phyloP scores from a whole-genome alignment of 2,888 invertebrate genomes.

The Drosophila tripunctata region DNA sequence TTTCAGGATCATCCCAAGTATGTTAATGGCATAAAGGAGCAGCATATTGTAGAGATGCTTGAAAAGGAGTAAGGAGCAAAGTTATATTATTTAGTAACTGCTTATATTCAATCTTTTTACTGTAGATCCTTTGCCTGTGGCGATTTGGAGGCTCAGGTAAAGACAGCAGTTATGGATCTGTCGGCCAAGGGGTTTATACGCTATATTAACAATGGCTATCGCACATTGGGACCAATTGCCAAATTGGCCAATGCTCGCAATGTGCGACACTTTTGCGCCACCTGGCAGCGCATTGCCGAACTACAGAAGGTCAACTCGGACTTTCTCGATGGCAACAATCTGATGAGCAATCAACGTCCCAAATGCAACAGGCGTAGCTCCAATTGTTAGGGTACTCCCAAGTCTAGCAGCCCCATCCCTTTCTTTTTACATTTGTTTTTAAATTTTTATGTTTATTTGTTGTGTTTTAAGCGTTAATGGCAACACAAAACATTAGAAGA shows the following conservation, averaged over 20 bases:
- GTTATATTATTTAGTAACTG: background rate
- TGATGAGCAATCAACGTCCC: slow-evolving; percentile 15
- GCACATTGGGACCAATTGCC: slow-evolving; percentile 83
- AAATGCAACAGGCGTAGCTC: slow-evolving; percentile 44
- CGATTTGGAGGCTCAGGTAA: slow-evolving; percentile 81
- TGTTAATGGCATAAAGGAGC: slow-evolving; percentile 71
- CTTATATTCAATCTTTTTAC: background rate
- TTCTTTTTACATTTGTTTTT: slow-evolving; percentile 7
- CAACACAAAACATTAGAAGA: background rate
- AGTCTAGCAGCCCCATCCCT: background rate
- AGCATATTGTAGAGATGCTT: slow-evolving; percentile 78
- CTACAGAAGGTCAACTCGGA: slow-evolving; percentile 68
- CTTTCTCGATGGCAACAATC: slow-evolving; percentile 34
- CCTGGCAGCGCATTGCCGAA: slow-evolving; percentile 80
- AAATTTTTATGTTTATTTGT: slow-evolving; percentile 24
- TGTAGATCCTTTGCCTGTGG: slow-evolving; percentile 80
- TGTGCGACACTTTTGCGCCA: slow-evolving; percentile 69
- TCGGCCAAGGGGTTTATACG: slow-evolving; percentile 79
- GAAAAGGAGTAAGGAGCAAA: slow-evolving; percentile 81
- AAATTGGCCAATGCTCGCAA: slow-evolving; percentile 79
- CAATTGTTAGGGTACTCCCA: slow-evolving; percentile 16
- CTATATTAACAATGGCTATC: slow-evolving; percentile 75
- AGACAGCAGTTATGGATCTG: slow-evolving; percentile 77
- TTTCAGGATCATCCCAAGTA: slow-evolving; percentile 83
- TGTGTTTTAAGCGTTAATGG: slow-evolving; percentile 6